These are phyloP conservation scores for Agapornis canus DNA, from an alignment of 2,797 vertebrate genomes.

Conservation along the genomic window DNA sequence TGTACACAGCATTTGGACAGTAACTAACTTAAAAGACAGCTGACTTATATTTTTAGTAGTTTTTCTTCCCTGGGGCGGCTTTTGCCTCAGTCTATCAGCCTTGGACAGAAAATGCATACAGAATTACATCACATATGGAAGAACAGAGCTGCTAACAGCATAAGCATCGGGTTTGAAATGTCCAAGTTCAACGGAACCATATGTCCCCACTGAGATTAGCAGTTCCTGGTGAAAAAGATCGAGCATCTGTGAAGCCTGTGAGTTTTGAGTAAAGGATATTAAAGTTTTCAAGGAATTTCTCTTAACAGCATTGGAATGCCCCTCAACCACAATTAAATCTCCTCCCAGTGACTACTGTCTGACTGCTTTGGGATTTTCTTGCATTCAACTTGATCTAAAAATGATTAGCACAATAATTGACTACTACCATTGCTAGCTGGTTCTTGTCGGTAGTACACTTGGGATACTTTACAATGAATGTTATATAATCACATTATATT, in stretches of 20 bases:
- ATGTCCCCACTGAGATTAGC: conserved; percentile 8
- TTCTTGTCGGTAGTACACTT: background rate
- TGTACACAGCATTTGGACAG: conserved; percentile 17
- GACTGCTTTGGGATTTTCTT: background rate
- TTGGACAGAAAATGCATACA: conserved; percentile 8
- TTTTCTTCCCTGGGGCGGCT: background rate
- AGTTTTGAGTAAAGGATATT: background rate
- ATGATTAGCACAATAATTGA: background rate
- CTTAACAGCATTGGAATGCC: background rate
- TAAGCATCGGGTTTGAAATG: background rate
- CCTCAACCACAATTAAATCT: background rate
- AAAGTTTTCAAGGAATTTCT: background rate
- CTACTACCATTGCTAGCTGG: background rate
- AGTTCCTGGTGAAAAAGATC: background rate
- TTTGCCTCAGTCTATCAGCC: conserved; percentile 43
- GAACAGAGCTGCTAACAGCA: conserved; percentile 11
- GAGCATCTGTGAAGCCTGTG: conserved; percentile 20
- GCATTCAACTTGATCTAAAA: background rate
- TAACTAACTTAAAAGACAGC: conserved; percentile 32
- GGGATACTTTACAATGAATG: background rate
- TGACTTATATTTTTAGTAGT: conserved; percentile 46
- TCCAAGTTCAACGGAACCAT: conserved; percentile 29
- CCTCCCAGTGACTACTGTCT: background rate
- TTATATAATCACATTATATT: background rate
- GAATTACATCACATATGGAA: conserved; percentile 35